Evolutionary conservation across 2,888 invertebrate species (phyloP), one percentile per base, ranked within the genome.

Genomic region (Abrostola tripartita): DNA sequence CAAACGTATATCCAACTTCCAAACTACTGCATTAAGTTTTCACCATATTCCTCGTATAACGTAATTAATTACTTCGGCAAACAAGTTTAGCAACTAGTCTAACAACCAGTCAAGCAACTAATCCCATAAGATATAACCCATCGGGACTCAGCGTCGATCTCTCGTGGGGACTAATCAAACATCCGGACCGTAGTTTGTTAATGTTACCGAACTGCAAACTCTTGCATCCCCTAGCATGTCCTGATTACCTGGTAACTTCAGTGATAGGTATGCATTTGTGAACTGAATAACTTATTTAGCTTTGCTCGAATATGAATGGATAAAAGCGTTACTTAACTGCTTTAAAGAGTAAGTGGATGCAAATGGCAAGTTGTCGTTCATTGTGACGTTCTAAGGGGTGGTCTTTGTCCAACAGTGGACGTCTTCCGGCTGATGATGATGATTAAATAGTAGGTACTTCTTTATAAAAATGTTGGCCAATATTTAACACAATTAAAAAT

Each of bases 161-260:
- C 89, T 82, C 88, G 10, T 12, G 81, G 81, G 89, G 82, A 74
- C 84, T 84, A 89, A 89, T 90, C 90, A 90, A 81, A 81, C 79
- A 81, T 78, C 78, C 66, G 71, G 73, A 81, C 80, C 77, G 64
- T 58, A 81, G 81, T 82, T 84, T 79, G 79, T 79, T 79, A 79
- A 73, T 76, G 49, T 50, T 54, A 74, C 56, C 41, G 52, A 78
- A 81, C 76, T 78, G 78, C 64, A 75, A 81, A 79, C 78, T 82
- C 58, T 50, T 73, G 72, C 77, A 74, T 71, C 81, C 78, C 82
- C 10, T 66, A 65, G 76, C 74, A 68, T 68, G 63, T 79, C 65
- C 71, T 79, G 74, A 78, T 71, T 74, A 70, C 62, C 71, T 74
- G 55, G 57, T 71, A 72, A 74, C 55, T 79, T 64, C 7, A 41